Evolutionary conservation across 2,113 vertebrate species (phyloP).

Genomic region (Triplophysa rosa): DNA sequence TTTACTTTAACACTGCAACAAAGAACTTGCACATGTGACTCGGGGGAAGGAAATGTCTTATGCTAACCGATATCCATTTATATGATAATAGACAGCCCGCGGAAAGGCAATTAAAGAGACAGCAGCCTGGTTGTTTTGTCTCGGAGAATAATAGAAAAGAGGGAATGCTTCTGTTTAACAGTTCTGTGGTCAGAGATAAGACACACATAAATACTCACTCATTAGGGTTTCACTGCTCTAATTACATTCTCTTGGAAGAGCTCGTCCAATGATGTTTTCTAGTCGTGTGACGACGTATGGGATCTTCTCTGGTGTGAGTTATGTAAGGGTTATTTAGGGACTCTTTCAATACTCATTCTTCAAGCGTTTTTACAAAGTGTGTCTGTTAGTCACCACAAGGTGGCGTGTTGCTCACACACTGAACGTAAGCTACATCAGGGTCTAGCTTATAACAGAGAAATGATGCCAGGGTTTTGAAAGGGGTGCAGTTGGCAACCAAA

Average conservation of each 20-base stretch:
- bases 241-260: conserved; percentile 18
- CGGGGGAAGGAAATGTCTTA: conserved; percentile 14
- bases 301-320: conserved; percentile 10
- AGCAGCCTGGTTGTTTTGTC: conserved; percentile 51
- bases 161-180: conserved; percentile 43
- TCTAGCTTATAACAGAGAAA: not conserved
- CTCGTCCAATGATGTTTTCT: not conserved
- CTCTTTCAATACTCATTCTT: not conserved
- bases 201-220: conserved; percentile 23
- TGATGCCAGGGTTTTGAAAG: no score
- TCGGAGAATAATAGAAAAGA: conserved; percentile 49
- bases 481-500: no score
- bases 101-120: conserved; percentile 52
- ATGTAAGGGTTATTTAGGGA: conserved; percentile 8
- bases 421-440: not conserved
- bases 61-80: conserved; percentile 41
- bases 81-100: conserved; percentile 49
- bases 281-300: not conserved
- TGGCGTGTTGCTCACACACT: conserved; percentile 27
- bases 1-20: not conserved
- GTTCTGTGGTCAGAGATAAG: conserved; percentile 45
- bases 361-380: not conserved
- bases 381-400: not conserved
- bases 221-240: conserved; percentile 19
- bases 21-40: conserved; percentile 10